A percentile compares a stretch with the other conserved stretches of the same genome.
Evolutionary conservation across 2,888 invertebrate species (phyloP).

Genomic region (Conus canariensis): DNA sequence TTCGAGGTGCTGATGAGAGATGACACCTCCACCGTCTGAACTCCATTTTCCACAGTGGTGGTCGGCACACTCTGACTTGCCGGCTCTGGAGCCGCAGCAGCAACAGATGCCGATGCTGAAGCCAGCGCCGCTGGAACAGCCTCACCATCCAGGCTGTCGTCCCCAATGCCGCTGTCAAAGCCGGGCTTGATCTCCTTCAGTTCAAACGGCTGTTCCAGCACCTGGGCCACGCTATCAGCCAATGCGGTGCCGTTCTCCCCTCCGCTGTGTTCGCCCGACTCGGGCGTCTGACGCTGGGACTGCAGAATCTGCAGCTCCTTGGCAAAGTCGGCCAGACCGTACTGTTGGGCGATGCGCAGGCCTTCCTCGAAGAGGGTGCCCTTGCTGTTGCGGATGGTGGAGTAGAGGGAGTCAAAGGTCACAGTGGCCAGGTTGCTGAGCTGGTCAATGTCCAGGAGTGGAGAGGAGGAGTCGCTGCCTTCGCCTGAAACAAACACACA

Average conservation of each 20-base stretch:
- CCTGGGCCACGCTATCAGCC: neutral
- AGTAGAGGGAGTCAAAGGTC: constrained; percentile 49
- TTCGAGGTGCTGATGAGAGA: neutral
- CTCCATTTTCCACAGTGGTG: constrained; percentile 29
- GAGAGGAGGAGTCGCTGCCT: constrained; percentile 32
- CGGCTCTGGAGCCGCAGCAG: neutral
- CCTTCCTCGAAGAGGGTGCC: constrained; percentile 80
- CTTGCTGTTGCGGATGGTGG: constrained; percentile 48
- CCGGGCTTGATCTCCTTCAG: constrained; percentile 35
- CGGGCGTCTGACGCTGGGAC: constrained; percentile 37
- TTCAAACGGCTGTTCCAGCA: constrained; percentile 39
- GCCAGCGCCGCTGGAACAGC: neutral
- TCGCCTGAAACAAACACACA: constrained; percentile 26
- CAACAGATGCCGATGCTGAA: neutral
- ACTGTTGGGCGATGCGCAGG: constrained; percentile 79
- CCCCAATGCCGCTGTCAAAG: constrained; percentile 30
- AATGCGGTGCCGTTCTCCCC: neutral
- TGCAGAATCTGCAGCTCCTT: constrained; percentile 70
- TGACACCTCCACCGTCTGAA: neutral
- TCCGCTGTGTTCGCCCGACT: neutral
- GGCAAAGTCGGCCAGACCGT: constrained; percentile 76
- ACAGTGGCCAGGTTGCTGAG: constrained; percentile 34
- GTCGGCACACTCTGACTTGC: neutral
- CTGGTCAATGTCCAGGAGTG: constrained; percentile 37
- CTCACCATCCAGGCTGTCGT: constrained; percentile 19